phyloP scores from a whole-genome alignment of 1,140 invertebrate genomes.

The Heliconius melpomene region DNA sequence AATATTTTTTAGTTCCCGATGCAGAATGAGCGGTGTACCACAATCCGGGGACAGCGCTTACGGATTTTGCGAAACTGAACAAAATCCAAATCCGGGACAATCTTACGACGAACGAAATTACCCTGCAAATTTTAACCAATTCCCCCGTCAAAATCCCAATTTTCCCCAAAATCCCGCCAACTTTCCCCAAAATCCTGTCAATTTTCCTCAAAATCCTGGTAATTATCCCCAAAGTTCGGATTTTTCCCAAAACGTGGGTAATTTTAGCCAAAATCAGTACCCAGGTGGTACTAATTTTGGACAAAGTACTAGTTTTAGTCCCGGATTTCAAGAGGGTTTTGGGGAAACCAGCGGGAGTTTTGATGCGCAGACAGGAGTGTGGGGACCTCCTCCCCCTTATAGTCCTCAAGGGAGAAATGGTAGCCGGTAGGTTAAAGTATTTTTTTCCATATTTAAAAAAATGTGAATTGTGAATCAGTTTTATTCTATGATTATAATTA shows the following conservation, averaged over 20 bases:
- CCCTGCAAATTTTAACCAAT: conserved; percentile 52
- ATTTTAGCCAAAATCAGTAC: conserved; percentile 49
- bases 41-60: conserved; percentile 79
- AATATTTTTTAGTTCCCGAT: conserved; percentile 58
- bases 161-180: conserved; percentile 41
- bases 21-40: conserved; percentile 68
- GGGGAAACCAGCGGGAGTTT: conserved; percentile 64
- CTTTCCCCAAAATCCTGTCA: conserved; percentile 44
- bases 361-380: conserved; percentile 68
- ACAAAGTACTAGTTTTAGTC: conserved; percentile 41
- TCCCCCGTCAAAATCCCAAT: conserved; percentile 46
- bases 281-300: conserved; percentile 39
- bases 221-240: conserved; percentile 39
- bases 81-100: conserved; percentile 45
- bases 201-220: conserved; percentile 43
- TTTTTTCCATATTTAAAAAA: conserved; percentile 22
- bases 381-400: conserved; percentile 77
- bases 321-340: conserved; percentile 54
- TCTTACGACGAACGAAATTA: conserved; percentile 56
- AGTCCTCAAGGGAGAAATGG: conserved; percentile 76
- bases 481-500: too few species aligned
- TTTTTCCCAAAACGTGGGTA: conserved; percentile 46
- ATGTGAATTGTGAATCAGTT: too few species aligned
- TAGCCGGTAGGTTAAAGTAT: conserved; percentile 51
- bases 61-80: conserved; percentile 73